A percentile compares a stretch with the other conserved stretches of the same genome.
These are phyloP conservation scores for Leptoteleia sp. DNA, from an alignment of 1,140 invertebrate species.

Conservation along the genomic window DNA sequence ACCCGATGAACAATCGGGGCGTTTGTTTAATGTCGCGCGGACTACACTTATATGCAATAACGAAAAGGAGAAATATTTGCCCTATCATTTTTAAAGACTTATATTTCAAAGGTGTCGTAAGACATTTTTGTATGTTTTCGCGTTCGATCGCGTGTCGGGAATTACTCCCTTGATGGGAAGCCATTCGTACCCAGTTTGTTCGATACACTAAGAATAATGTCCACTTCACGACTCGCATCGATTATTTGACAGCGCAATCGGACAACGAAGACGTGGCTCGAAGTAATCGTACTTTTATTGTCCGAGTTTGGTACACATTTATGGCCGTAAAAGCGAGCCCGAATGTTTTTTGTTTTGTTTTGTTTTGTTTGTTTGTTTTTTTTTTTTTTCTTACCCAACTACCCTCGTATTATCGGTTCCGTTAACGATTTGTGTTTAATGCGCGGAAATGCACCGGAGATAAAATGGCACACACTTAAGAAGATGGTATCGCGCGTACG, in stretches of 20 bases:
- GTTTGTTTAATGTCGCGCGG: constrained; percentile 1
- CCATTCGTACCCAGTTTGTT: constrained; percentile 47
- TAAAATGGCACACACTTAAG: no score
- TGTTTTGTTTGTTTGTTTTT: no score
- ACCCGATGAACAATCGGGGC: neutral
- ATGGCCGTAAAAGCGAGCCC: no score
- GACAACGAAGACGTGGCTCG: neutral
- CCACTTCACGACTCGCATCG: constrained; percentile 37
- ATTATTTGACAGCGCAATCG: constrained; percentile 34
- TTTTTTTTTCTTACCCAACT: no score
- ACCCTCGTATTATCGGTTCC: no score
- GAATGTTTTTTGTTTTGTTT: no score
- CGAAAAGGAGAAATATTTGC: constrained; percentile 42
- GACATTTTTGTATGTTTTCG: constrained; percentile 57
- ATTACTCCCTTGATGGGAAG: constrained; percentile 47
- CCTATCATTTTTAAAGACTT: constrained; percentile 54
- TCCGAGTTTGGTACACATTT: no score
- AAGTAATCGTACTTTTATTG: constrained; percentile 7
- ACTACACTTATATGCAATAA: constrained; percentile 22
- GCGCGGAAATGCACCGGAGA: no score
- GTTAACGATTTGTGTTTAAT: no score
- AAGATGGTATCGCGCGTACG: no score
- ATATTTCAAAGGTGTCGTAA: constrained; percentile 62
- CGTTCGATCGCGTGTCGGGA: constrained; percentile 46
- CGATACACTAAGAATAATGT: constrained; percentile 58